Percentiles rank a stretch among this genome's conserved stretches.
Conservation (phyloP, 2,113 vertebrate genomes). For the Seriola aureovittata region DNA sequence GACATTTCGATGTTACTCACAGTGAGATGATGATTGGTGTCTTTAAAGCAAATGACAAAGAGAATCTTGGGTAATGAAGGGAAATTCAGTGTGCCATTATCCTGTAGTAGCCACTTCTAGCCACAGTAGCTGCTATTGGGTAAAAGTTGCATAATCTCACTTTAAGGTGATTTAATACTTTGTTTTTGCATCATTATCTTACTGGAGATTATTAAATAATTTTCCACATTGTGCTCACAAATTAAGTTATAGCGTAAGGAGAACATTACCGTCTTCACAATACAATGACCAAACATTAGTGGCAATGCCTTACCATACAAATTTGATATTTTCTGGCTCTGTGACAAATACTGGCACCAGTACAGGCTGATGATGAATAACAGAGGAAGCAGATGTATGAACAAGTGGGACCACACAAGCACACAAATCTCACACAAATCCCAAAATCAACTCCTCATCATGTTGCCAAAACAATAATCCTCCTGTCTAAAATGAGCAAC, state of each 20-base stretch:
- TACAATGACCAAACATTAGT: not conserved
- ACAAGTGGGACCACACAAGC: conserved; percentile 31
- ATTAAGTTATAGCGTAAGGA: not conserved
- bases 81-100: not conserved
- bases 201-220: not conserved
- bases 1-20: no score
- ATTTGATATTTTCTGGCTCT: not conserved
- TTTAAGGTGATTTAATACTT: not conserved
- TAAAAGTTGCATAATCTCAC: no score
- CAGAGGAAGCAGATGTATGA: conserved; percentile 49
- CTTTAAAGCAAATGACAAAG: no score
- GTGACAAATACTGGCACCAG: conserved; percentile 2
- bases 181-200: not conserved
- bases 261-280: not conserved
- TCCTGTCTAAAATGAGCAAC: conserved; percentile 8
- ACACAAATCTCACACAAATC: conserved; percentile 1
- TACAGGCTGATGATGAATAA: conserved; percentile 9
- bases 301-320: not conserved
- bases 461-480: conserved; percentile 15
- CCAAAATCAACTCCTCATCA: not conserved
- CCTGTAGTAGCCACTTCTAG: no score
- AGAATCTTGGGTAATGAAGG: no score
- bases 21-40: no score
- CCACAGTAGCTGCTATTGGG: no score
- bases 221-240: not conserved